Base-by-base conservation (phyloP, 2,113 vertebrate species). In the Todiramphus saurophagus region DNA sequence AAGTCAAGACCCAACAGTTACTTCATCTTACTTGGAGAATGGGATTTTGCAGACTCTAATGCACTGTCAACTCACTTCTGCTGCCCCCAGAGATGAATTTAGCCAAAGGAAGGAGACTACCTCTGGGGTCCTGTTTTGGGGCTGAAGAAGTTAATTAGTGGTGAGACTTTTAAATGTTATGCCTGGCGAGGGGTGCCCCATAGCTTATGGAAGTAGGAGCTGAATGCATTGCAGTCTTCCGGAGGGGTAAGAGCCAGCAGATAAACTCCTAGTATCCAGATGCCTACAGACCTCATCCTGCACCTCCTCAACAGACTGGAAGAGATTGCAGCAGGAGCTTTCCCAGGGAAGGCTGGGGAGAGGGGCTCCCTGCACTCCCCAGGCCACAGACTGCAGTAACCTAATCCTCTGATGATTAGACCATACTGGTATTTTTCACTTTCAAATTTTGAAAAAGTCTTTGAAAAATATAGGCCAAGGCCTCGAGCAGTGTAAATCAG, bases 381-480 rank as follows among this genome's bases (percentile, higher is more conserved):
- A 83, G 73, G 37, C 46, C 0, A 0, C 6, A 2, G 51, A 27
- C 51, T 4, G 5, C 1, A 0, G 74, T 70, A 94, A 87, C 27
- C 66, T 35, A 73, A 91, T 37, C 50, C n/a, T 90, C 75, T 63
- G 83, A 67, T 87, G 64, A 91, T 87, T 58, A 67, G 37, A 92
- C 28, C 55, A 23, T 55, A 89, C 66, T 76, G 91, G 95, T 87
- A 94, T 94, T 94, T 95, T 92, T 94, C 89, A 94, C 89, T 90
- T 94, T 70, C 8, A 87, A 85, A 87, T 78, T 89, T 74, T 97
- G 94, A 93, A 95, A 91, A 94, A 96, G 58, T 39, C 51, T 78
- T 83, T 63, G 96, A 92, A 96, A 97, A 97, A 96, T 87, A 64
- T 30, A 84, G 94, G 69, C 83, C 95, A 79, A 94, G 70, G 58